Evolutionary conservation across 2,113 vertebrate genomes (phyloP).

Genomic region (Gnathonemus echidnorhynchus): DNA sequence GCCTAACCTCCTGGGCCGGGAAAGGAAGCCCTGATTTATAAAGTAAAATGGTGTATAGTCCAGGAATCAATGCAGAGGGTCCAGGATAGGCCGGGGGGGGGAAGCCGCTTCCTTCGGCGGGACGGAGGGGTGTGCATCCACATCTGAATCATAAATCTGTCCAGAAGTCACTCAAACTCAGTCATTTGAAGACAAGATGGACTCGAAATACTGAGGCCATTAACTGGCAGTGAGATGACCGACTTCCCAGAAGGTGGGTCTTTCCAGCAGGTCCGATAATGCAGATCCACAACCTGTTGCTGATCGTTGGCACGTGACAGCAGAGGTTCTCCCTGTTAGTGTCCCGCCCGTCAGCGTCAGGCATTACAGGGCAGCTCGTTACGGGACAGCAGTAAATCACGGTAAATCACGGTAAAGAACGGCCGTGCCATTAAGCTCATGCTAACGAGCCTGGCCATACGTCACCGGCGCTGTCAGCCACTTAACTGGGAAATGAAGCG

Average conservation of each 20-base stretch:
- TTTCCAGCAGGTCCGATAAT: neutral
- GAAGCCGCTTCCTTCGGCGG: too few species aligned
- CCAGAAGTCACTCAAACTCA: neutral
- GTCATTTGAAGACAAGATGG: neutral
- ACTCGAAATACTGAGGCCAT: neutral
- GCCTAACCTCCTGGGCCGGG: neutral
- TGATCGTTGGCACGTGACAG: neutral
- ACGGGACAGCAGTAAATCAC: neutral
- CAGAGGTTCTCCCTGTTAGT: neutral
- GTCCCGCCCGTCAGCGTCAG: neutral
- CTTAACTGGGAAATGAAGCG: slow-evolving; percentile 8
- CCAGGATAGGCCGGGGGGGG: too few species aligned
- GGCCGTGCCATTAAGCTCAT: neutral
- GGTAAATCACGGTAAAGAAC: neutral
- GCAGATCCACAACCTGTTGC: neutral
- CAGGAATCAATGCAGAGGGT: neutral
- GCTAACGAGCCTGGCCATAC: neutral
- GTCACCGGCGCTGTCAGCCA: neutral
- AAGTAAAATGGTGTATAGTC: neutral
- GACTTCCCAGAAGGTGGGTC: neutral
- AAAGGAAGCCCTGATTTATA: neutral
- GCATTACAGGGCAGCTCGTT: neutral
- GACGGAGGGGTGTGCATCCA: neutral
- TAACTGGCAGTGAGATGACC: neutral
- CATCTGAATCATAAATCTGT: neutral